Percentiles rank a stretch among this genome's conserved stretches.
phyloP scores from a whole-genome alignment of 2,113 vertebrate genomes.

The Scopus umbretta region DNA sequence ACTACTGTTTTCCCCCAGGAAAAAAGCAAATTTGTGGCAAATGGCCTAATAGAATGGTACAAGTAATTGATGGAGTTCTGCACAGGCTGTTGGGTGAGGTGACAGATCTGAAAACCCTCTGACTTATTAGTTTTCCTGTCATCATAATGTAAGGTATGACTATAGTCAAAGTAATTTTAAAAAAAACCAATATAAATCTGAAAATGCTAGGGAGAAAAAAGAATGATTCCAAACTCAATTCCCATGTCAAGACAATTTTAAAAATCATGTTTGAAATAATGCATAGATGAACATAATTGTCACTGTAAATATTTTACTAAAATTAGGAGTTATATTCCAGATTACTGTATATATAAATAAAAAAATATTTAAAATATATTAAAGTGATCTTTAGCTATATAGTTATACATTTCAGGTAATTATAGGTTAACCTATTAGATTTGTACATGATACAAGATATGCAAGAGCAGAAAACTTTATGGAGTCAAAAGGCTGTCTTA shows the following conservation, averaged over 20 bases:
- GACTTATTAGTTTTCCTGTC: neutral
- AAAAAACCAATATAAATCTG: neutral
- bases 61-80: constrained; percentile 27
- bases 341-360: neutral
- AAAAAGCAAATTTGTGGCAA: neutral
- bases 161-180: neutral
- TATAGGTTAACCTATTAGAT: neutral
- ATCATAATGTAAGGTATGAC: neutral
- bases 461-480: neutral
- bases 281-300: neutral
- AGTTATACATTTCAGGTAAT: neutral
- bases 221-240: neutral
- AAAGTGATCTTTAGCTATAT: neutral
- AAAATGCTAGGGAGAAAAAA: neutral
- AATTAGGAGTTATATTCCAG: neutral
- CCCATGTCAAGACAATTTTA: neutral
- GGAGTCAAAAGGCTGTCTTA: neutral
- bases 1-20: neutral
- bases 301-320: neutral
- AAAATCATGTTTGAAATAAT: neutral
- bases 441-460: neutral
- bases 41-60: neutral
- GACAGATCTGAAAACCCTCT: constrained; percentile 29
- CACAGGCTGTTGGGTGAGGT: neutral
- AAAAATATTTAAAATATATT: neutral